Conservation (phyloP, 1,140 invertebrate species). For the Meteorus sp. region DNA sequence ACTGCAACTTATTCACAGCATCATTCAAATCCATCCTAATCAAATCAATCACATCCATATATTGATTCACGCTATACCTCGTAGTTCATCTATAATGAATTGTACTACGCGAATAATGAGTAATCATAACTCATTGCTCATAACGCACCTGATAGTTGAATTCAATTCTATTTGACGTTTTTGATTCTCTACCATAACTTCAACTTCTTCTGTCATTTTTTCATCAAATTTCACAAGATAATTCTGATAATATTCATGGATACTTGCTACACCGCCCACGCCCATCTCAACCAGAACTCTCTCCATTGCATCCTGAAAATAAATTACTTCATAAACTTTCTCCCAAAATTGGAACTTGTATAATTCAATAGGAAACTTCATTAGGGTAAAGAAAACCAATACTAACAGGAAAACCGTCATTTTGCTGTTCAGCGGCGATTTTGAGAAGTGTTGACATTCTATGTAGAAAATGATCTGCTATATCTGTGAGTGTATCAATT, state of each 20-base stretch:
- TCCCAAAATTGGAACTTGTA: background rate
- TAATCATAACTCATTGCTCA: conserved; percentile 11
- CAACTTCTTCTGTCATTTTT: conserved; percentile 54
- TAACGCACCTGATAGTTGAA: conserved; percentile 43
- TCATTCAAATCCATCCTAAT: conserved; percentile 54
- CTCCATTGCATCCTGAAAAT: conserved; percentile 60
- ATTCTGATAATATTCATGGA: conserved; percentile 62
- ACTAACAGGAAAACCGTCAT: conserved; percentile 61
- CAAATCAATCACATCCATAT: too few relatives aligned
- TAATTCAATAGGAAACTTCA: conserved; percentile 9
- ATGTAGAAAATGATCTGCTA: conserved; percentile 60
- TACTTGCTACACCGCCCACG: conserved; percentile 55
- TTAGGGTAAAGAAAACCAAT: background rate
- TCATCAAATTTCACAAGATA: conserved; percentile 59
- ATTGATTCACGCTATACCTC: too few relatives aligned
- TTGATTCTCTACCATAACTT: conserved; percentile 57
- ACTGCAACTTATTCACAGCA: conserved; percentile 48
- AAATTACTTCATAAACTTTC: background rate
- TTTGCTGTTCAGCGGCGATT: conserved; percentile 58
- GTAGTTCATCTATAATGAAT: background rate
- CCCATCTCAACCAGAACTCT: conserved; percentile 63
- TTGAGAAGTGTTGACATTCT: conserved; percentile 60
- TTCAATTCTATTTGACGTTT: conserved; percentile 53
- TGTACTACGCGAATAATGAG: background rate
- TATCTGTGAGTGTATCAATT: conserved; percentile 61